Evolutionary conservation across 2,888 invertebrate species (phyloP).

Genomic region (Micoletzkya japonica): DNA sequence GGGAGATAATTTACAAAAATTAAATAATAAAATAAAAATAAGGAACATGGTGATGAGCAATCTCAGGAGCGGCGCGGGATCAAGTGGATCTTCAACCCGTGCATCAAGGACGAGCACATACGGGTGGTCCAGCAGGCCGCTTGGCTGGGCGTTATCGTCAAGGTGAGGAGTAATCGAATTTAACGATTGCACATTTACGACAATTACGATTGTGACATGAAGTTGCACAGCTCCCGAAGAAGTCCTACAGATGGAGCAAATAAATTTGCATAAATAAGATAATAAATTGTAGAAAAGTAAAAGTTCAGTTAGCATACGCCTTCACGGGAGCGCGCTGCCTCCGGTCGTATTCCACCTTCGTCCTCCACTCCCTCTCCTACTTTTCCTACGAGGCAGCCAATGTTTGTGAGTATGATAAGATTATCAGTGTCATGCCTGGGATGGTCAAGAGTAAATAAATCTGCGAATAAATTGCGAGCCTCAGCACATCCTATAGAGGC

Average conservation of each 20-base stretch:
- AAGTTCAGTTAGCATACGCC: constrained; percentile 31
- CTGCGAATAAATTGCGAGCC: no score
- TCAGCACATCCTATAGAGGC: no score
- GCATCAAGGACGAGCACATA: constrained; percentile 40
- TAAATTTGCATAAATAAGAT: no score
- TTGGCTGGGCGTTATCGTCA: constrained; percentile 50
- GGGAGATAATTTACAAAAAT: constrained; percentile 28
- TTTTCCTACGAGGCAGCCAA: constrained; percentile 35
- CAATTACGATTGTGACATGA: no score
- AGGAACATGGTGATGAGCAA: background rate
- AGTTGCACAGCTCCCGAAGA: no score
- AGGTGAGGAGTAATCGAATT: no score
- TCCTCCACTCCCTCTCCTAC: constrained; percentile 29
- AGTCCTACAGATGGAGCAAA: no score
- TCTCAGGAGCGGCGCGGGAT: constrained; percentile 28
- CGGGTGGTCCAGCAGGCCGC: constrained; percentile 41
- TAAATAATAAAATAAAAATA: no score
- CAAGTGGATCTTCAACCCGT: constrained; percentile 48
- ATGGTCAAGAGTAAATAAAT: no score
- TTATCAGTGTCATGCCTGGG: no score
- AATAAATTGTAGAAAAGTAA: no score
- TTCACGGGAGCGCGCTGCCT: constrained; percentile 34
- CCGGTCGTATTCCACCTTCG: constrained; percentile 31
- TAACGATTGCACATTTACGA: no score
- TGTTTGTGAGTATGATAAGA: constrained; percentile 5